Conservation (phyloP, 2,888 invertebrate genomes). For the Mesorhabditis sp. region DNA sequence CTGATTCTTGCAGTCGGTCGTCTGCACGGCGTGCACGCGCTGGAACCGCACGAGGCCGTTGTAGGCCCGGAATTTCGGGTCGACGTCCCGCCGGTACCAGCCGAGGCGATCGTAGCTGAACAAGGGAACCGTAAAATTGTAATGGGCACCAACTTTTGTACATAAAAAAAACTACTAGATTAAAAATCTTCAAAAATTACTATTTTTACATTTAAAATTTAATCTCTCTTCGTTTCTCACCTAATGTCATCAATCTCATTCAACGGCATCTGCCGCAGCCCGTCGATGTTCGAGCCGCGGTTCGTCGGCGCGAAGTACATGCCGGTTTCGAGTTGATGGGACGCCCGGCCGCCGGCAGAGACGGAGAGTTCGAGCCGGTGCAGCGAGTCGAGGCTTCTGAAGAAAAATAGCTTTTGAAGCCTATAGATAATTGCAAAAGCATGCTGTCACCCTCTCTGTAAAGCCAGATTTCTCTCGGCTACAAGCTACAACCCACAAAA, state of each 20-base stretch:
- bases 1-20: slow-evolving; percentile 53
- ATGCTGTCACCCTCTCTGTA: no score
- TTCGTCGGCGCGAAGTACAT: slow-evolving; percentile 54
- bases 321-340: slow-evolving; percentile 49
- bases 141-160: not conserved
- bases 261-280: slow-evolving; percentile 43
- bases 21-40: slow-evolving; percentile 51
- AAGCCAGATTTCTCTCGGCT: no score
- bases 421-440: no score
- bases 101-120: slow-evolving; percentile 54
- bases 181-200: not conserved
- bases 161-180: not conserved
- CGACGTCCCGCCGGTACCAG: slow-evolving; percentile 50
- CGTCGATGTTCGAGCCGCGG: slow-evolving; percentile 43
- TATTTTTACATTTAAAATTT: not conserved
- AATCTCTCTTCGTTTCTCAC: slow-evolving; percentile 21
- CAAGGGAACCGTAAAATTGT: not conserved
- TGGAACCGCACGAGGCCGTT: slow-evolving; percentile 52
- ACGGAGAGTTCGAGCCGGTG: slow-evolving; percentile 42
- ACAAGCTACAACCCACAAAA: not conserved
- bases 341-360: slow-evolving; percentile 43
- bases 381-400: slow-evolving; percentile 35
- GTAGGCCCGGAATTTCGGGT: slow-evolving; percentile 43
- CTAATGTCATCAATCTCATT: slow-evolving; percentile 54
- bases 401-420: not conserved